A percentile compares a stretch with the other conserved stretches of the same genome.
These are phyloP conservation scores for Agraylea sexmaculata DNA, from an alignment of 1,140 invertebrate genomes.

Conservation along the genomic window DNA sequence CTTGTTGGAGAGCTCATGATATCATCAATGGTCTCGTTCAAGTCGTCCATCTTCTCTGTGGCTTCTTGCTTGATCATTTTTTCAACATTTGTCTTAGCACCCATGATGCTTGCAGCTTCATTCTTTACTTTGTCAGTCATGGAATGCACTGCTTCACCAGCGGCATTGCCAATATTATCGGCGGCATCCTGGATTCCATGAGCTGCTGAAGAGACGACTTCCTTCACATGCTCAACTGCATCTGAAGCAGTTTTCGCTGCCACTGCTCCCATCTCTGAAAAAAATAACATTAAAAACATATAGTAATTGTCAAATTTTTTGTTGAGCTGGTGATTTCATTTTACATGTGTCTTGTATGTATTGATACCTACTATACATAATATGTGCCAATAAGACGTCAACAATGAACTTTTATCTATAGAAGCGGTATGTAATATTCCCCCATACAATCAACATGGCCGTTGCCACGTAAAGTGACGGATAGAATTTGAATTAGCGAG, in stretches of 20 bases:
- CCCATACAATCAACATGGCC: no score
- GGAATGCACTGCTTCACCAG: slow-evolving; percentile 1
- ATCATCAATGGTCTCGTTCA: slow-evolving; percentile 9
- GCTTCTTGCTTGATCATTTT: slow-evolving; percentile 9
- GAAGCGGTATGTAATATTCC: no score
- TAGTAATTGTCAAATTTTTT: no score
- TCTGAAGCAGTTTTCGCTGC: slow-evolving; percentile 13
- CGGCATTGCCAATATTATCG: neutral
- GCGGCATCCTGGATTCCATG: slow-evolving; percentile 12
- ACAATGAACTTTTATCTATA: no score
- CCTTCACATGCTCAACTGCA: slow-evolving; percentile 19
- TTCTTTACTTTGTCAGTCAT: slow-evolving; percentile 4
- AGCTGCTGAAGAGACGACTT: slow-evolving; percentile 12
- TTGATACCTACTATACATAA: no score
- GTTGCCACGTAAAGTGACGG: no score
- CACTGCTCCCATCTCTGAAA: slow-evolving; percentile 18
- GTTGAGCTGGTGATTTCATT: no score
- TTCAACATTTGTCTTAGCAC: slow-evolving; percentile 8
- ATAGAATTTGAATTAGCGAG: no score
- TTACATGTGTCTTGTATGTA: no score
- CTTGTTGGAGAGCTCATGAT: slow-evolving; percentile 13
- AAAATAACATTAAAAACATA: no score
- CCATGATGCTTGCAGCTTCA: slow-evolving; percentile 3
- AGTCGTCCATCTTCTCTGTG: slow-evolving; percentile 5
- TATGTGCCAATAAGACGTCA: no score